phyloP scores from a whole-genome alignment of 2,797 vertebrate species.

The Silurus lanzhouensis region DNA sequence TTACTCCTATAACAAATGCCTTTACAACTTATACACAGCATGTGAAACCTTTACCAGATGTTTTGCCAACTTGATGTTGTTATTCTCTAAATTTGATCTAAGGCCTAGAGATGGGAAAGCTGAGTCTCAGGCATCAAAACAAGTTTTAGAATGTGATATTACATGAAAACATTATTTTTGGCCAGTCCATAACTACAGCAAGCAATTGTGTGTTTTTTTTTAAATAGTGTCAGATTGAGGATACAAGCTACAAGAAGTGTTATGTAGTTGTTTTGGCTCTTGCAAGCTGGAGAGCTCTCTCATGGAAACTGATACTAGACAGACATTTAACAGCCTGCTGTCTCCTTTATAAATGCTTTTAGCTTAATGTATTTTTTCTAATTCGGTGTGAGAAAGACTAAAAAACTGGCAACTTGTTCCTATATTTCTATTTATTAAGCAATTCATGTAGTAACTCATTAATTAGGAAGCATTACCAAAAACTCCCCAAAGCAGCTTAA shows the following conservation, averaged over 20 bases:
- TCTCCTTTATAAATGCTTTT: conserved; percentile 31
- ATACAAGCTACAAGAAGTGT: conserved; percentile 39
- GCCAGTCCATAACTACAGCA: conserved; percentile 34
- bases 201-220: not conserved
- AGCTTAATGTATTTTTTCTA: conserved; percentile 30
- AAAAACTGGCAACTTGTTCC: not conserved
- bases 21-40: not conserved
- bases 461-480: not conserved
- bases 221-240: conserved; percentile 22
- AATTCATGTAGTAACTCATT: not conserved
- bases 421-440: no score
- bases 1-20: not conserved
- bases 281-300: conserved; percentile 23
- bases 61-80: not conserved
- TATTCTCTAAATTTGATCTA: conserved; percentile 2
- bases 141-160: conserved; percentile 48
- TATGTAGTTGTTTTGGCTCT: conserved; percentile 31
- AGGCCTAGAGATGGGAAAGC: conserved; percentile 39
- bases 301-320: conserved; percentile 37
- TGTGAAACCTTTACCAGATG: not conserved
- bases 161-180: conserved; percentile 55
- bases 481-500: not conserved
- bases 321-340: conserved; percentile 9
- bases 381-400: conserved; percentile 32
- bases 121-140: conserved; percentile 9